Evolutionary conservation across 2,888 invertebrate species (phyloP), one percentile per base, ranked within the genome.

Genomic region (Tetranychus piercei): DNA sequence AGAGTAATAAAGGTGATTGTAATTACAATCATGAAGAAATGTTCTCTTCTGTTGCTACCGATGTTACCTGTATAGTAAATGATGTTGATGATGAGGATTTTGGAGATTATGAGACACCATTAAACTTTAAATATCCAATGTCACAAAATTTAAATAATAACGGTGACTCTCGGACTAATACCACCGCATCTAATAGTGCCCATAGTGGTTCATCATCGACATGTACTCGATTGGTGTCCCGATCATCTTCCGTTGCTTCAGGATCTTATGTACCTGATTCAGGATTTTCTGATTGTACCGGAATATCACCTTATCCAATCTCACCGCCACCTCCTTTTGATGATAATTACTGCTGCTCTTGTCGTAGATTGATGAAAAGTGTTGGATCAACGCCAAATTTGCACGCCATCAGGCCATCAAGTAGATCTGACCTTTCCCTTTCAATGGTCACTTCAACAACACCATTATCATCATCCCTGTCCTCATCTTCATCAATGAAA

Each of bases 351-450:
- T 69, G 69, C 11, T 69, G 69, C 20, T 69, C 69, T 20, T 69
- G 69, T 69, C 20, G 34, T 11, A 20, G 22, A 9, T 23, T 23
- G 20, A 20, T 20, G 34, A 69, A 69, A n/a, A 20, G 69, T 69
- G 34, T 69, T 23, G 69, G 69, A 23, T 69, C 69, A 20, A 69
- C 69, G 20, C 69, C 69, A 23, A 69, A 69, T 69, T 23, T 69
- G 20, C n/a, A 69, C 9, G 22, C 55, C 55, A 55, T 55, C 3
- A 55, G 15, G 15, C 55, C 55, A 55, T 55, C 55, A 55, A 55
- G 55, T 55, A 9, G 55, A 55, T 55, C 55, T 55, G 55, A 55
- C 9, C 15, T 55, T 9, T 55, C 55, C 55, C 55, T 55, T 55
- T 55, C 55, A 55, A 9, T 2, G 15, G 55, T 55, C 15, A 55